Base-by-base conservation (phyloP, 1,140 invertebrate species). In the Procambarus virginalis region DNA sequence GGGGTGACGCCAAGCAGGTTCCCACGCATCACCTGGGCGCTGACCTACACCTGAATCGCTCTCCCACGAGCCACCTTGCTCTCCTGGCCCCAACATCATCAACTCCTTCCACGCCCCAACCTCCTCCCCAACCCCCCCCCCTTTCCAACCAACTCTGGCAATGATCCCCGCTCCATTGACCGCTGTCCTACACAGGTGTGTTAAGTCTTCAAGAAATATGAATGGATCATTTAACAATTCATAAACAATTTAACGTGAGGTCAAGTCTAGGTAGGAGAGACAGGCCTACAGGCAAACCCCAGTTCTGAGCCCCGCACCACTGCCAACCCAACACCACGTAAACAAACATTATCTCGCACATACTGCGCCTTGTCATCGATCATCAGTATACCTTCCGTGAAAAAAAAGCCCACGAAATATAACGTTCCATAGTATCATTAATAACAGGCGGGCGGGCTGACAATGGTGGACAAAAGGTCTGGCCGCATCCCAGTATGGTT, bases 1-100 rank as follows among this genome's bases (percentile, higher is more conserved):
- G n/a, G 80, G 46, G 48, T 20, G n/a, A n/a, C 64, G 10, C 49
- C 48, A 46, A 51, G 20, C 70, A 49, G 22, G 80, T 89, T 89
- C 87, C 73, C 87, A 89, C 87, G 22, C 87, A 89, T 89, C 84
- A 89, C 80, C 87, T 84, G 87, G 80, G 80, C 87, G 78, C 87
- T 89, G 87, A 89, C 87, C 87, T 76, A 17, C 87, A 83, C n/a
- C 34, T 82, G 46, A 76, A 55, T 75, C 60, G 86, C 68, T 75
- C 82, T 88, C 86, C 79, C 86, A 81, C 86, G 48, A 87, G 77
- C 22, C 58, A 9, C 10, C 55, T 60, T 60, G 79, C 48, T 70
- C 8, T 22, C 58, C 3, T 78, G 45, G 22, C 58, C 14, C 4
- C 58, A 45, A 17, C 17, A 17, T 46, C 48, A 22, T 17, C 22